phyloP scores from a whole-genome alignment of 37 sponge, comb jelly and placozoan genomes.

The Aplysina aerophoba region DNA sequence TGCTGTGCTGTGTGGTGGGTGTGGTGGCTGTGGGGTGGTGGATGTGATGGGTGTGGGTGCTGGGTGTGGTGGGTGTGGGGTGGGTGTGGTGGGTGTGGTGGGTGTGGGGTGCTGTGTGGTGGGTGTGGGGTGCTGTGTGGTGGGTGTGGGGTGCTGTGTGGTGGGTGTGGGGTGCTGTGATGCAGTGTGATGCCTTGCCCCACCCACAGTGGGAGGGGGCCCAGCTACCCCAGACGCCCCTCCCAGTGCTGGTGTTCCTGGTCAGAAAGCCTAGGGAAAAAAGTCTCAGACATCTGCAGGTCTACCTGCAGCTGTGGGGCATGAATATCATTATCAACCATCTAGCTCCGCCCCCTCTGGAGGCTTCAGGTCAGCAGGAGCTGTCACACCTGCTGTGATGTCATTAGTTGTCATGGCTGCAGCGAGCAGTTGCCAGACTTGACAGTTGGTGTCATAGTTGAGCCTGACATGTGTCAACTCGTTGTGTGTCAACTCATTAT shows the following conservation, averaged over 20 bases:
- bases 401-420: too few species aligned
- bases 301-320: neutral
- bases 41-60: neutral
- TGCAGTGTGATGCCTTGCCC: neutral
- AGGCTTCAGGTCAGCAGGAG: conserved; percentile 1
- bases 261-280: neutral
- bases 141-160: neutral
- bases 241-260: conserved; percentile 20
- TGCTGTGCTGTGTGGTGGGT: neutral
- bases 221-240: conserved; percentile 1
- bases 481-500: too few species aligned
- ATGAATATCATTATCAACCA: conserved; percentile 28
- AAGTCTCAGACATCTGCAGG: neutral
- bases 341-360: neutral
- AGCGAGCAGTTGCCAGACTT: too few species aligned
- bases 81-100: neutral
- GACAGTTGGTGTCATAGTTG: too few species aligned
- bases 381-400: too few species aligned
- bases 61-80: neutral
- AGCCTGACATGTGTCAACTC: too few species aligned
- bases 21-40: neutral
- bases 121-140: too few species aligned
- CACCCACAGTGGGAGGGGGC: neutral
- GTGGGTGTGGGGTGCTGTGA: neutral
- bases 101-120: neutral